These are phyloP conservation scores for Pterobdella sp. DNA, from an alignment of 2,888 invertebrate species.

Conservation along the genomic window DNA sequence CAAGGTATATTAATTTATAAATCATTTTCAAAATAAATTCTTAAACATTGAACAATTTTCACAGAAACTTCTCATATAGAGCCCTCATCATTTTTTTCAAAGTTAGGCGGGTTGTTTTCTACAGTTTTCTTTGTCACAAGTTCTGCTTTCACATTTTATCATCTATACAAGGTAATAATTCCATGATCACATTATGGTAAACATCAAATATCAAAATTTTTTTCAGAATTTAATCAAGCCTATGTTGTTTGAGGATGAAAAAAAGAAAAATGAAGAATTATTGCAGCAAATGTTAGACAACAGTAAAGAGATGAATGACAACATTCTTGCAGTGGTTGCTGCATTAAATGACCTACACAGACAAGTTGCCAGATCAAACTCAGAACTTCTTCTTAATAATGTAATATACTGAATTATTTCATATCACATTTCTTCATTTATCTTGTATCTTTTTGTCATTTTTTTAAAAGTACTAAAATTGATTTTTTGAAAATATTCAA, in stretches of 20 bases:
- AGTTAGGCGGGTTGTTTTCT: neutral
- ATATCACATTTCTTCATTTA: too few relatives aligned
- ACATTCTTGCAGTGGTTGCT: neutral
- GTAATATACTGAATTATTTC: too few relatives aligned
- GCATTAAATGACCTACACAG: neutral
- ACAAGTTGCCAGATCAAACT: neutral
- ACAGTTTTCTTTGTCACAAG: neutral
- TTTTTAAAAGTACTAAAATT: too few relatives aligned
- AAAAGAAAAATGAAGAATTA: neutral
- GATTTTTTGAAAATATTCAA: neutral
- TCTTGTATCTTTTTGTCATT: too few relatives aligned
- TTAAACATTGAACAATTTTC: neutral
- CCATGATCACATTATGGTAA: neutral
- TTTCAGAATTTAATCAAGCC: slow-evolving; percentile 3
- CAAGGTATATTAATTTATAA: neutral
- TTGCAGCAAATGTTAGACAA: neutral
- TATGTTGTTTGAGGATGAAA: neutral
- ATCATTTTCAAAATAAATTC: neutral
- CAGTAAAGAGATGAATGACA: neutral
- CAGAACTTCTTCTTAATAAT: neutral
- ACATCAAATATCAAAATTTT: neutral
- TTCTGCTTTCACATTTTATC: neutral
- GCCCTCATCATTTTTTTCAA: neutral
- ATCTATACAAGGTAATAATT: neutral
- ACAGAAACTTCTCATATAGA: neutral